Conservation (phyloP, 2,888 invertebrate species). For the Monochamus alternatus region DNA sequence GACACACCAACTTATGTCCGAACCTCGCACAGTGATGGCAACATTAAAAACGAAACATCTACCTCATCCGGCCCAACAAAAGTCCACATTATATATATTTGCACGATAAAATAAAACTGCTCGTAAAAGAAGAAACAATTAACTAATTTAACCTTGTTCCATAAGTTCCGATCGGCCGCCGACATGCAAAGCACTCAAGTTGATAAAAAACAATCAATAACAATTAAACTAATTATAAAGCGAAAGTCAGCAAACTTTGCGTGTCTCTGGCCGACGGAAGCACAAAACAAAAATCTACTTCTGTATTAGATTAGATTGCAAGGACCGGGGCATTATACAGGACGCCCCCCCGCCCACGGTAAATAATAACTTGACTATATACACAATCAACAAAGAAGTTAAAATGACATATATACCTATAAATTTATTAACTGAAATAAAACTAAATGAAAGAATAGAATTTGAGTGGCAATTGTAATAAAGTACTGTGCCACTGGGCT, state of each 20-base stretch:
- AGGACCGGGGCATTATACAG: constrained; percentile 40
- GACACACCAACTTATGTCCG: constrained; percentile 21
- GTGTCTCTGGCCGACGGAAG: constrained; percentile 21
- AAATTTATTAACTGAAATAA: constrained; percentile 59
- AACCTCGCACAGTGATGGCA: constrained; percentile 16
- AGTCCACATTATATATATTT: constrained; percentile 48
- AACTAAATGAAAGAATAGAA: constrained; percentile 63
- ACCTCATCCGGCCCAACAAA: constrained; percentile 29
- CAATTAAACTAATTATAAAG: constrained; percentile 47
- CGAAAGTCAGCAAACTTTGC: constrained; percentile 35
- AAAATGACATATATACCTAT: constrained; percentile 60
- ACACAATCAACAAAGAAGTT: constrained; percentile 61
- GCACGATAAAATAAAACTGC: constrained; percentile 56
- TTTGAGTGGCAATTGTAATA: constrained; percentile 65
- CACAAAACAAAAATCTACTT: constrained; percentile 46
- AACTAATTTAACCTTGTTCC: constrained; percentile 56
- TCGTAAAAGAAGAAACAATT: constrained; percentile 49
- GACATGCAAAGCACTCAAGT: constrained; percentile 41
- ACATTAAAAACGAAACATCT: constrained; percentile 31
- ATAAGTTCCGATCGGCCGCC: constrained; percentile 44
- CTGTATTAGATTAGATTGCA: constrained; percentile 49
- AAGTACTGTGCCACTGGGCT: constrained; percentile 54
- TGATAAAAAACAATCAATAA: constrained; percentile 42
- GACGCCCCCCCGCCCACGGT: constrained; percentile 17
- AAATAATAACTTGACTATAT: constrained; percentile 53